These are phyloP conservation scores for Cerastis leucographa DNA, from an alignment of 2,888 invertebrate genomes.

Conservation along the genomic window DNA sequence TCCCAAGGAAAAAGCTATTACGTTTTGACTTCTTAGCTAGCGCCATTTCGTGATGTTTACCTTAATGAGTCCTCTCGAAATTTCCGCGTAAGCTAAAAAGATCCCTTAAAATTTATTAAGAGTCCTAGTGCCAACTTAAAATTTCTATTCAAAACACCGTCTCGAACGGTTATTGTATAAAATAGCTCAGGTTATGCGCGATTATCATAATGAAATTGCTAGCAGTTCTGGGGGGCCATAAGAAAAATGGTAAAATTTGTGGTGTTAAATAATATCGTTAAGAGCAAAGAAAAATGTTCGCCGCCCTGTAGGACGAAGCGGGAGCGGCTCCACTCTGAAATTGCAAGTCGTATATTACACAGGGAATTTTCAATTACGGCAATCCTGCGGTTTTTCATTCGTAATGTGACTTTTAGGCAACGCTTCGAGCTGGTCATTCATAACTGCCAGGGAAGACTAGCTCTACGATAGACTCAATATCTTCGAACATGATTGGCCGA, in stretches of 20 bases:
- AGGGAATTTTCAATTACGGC: conserved; percentile 90
- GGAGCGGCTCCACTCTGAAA: conserved; percentile 83
- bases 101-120: conserved; percentile 66
- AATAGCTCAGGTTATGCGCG: conserved; percentile 82
- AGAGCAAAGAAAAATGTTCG: conserved; percentile 87
- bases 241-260: conserved; percentile 89
- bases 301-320: conserved; percentile 82
- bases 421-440: conserved; percentile 85
- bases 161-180: conserved; percentile 74
- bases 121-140: conserved; percentile 68
- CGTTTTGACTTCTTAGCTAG: conserved; percentile 64
- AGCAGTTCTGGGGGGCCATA: conserved; percentile 80
- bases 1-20: conserved; percentile 54
- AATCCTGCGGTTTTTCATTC: conserved; percentile 90
- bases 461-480: conserved; percentile 61
- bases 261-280: conserved; percentile 90
- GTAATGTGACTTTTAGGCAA: conserved; percentile 89
- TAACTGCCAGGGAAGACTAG: conserved; percentile 75
- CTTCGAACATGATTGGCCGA: conserved; percentile 47
- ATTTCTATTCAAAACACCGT: conserved; percentile 73
- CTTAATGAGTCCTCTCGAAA: conserved; percentile 63
- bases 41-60: conserved; percentile 58
- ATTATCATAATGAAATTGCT: conserved; percentile 90
- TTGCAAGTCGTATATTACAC: conserved; percentile 90
- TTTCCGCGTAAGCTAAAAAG: conserved; percentile 59